Evolutionary conservation across 2,888 invertebrate species (phyloP), one percentile per base, ranked within the genome.

Genomic region (Antitype chi): DNA sequence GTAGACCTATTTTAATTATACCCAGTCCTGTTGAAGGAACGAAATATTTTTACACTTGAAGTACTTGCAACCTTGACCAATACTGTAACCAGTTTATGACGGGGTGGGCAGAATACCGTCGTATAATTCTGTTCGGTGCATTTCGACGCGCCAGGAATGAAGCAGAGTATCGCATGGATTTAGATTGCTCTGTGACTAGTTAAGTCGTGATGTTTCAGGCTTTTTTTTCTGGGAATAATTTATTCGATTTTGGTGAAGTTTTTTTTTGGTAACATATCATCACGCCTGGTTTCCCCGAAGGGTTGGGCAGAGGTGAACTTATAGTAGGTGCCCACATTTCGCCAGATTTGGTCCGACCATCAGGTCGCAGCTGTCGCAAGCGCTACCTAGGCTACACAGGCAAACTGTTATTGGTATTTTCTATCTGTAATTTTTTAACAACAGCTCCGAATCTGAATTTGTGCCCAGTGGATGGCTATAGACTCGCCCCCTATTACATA

Each of bases 1-100:
- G 85, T 57, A 76, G 64, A 62, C 47, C 85, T 81, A 81, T 78
- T 87, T 78, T 75, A 73, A 78, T 76, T 76, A 38, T 59, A 57
- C 23, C 55, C 52, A 38, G 66, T 70, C 47, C 73, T 63, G 71
- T 71, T 59, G 43, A 67, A 72, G 62, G 71, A 59, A 82, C 63
- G 57, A 82, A 85, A 85, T 82, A 82, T 85, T 74, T 81, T 78
- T 70, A 78, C 55, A 73, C 70, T 72, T 74, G 38, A 81, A 84
- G 76, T 60, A 75, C 64, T 67, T 25, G 49, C 74, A 84, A 78
- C 87, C 88, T 87, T 87, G 87, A 87, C 88, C 87, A 74, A 80
- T 77, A 72, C 57, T 75, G 70, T 60, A 88, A 88, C 88, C 82
- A 72, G 87, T 87, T 84, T 72, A 38, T 17, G 25, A 43, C 28